Base-by-base conservation (phyloP, 2,888 invertebrate genomes). In the Drosophila merina region DNA sequence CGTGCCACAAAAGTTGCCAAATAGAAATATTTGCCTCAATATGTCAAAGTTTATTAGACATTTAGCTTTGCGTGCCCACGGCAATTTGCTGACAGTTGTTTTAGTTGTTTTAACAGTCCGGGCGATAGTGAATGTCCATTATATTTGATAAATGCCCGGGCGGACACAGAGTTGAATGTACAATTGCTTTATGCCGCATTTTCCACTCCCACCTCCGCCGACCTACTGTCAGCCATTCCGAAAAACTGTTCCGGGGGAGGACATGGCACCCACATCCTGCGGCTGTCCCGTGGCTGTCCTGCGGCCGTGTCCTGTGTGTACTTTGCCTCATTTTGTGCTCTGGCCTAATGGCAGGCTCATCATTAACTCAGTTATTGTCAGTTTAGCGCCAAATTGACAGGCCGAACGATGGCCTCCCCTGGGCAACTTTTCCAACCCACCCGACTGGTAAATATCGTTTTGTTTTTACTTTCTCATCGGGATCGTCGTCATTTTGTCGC, bases 11-110 rank as follows among this genome's bases (percentile, higher is more conserved):
- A 68, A 69, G 69, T 78, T 60, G 68, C 60, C 84, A 73, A 57
- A 63, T 79, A 77, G 79, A 84, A 80, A 86, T 83, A 83, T 83
- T 83, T 80, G 72, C 76, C 75, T 60, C 88, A 85, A 88, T 88
- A 83, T 88, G 86, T 85, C 84, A 85, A 85, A 88, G 74, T 87
- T 83, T 79, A 83, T 88, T 88, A 88, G 76, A 88, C 80, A 83
- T 78, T 88, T 79, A 76, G 78, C 87, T 81, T 84, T 81, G 81
- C 82, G 85, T 85, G 87, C 83, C 79, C 79, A 79, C 77, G 82
- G 86, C 88, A 77, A 84, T 87, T 85, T 82, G 77, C 72, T 80
- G 77, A 81, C 86, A 83, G 84, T 72, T 72, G 74, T 72, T 73
- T 70, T 54, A 72, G 68, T 86, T 81, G 71, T 58, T 44, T 25